phyloP scores from a whole-genome alignment of 2,113 vertebrate species.

The Rostratula benghalensis region DNA sequence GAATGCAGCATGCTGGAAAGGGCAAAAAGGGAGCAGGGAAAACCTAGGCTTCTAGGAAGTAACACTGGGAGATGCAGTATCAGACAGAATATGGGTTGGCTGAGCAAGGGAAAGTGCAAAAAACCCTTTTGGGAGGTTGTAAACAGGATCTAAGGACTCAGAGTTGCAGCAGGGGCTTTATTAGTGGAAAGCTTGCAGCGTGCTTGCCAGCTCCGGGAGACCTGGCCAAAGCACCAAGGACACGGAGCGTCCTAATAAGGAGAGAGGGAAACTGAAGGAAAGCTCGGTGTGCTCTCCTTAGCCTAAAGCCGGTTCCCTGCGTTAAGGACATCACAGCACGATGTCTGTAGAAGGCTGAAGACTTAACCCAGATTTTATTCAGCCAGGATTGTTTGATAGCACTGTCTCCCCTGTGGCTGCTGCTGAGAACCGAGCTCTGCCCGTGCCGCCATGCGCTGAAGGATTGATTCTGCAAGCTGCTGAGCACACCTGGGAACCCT shows the following conservation, averaged over 20 bases:
- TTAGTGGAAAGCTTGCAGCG: background rate
- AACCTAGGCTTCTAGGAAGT: background rate
- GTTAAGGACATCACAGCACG: background rate
- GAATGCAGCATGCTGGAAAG: background rate
- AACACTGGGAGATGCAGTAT: background rate
- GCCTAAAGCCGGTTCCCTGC: background rate
- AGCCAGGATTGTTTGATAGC: background rate
- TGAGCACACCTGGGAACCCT: conserved; percentile 16
- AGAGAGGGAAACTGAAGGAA: background rate
- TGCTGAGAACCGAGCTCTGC: background rate
- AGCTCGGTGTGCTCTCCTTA: background rate
- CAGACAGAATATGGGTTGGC: background rate
- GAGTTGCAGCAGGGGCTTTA: background rate
- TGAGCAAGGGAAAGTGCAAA: background rate
- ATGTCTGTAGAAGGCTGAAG: background rate
- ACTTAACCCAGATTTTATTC: conserved; percentile 27
- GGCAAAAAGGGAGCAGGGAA: background rate
- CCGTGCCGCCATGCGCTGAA: fast-evolving
- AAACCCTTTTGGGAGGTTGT: background rate
- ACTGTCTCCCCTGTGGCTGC: background rate
- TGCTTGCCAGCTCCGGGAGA: background rate
- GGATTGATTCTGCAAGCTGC: conserved; percentile 30
- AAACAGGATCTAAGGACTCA: background rate
- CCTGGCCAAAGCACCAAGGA: background rate
- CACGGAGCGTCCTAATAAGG: background rate